Evolutionary conservation across 2,888 invertebrate species (phyloP), one percentile per base, ranked within the genome.

Genomic region (Stenolophus ochropezus): DNA sequence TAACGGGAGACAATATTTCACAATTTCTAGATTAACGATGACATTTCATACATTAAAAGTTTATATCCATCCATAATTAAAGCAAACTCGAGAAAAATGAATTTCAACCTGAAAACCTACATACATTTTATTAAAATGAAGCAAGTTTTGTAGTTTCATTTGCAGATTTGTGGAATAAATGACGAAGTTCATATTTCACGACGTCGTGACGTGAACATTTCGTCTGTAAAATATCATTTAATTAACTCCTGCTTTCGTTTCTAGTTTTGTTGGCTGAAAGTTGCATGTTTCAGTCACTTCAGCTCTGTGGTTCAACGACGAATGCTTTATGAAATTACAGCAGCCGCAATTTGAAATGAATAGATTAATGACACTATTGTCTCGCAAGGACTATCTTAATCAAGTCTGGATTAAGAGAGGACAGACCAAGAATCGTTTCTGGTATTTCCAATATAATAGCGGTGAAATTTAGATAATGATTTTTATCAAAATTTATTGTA

Each of bases 51-150:
- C 4, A 21, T 53, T 53, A 42, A 14, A 21, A 21, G 20, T 21
- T 56, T 5, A 56, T 21, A 16, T 18, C 1, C 51, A 14, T 18
- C 8, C 1, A 53, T 53, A 53, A 53, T 53, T 56, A 56, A 21
- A 56, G 11, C 21, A 21, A 20, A 56, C 20, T 56, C 56, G 20
- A 56, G 21, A 5, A 18, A 53, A 53, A 53, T 53, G 0, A 53
- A 58, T 58, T 58, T 58, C 21, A 21, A 58, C 23, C 58, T 58
- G 58, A 58, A 58, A 58, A 58, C 58, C 23, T 8, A 58, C 20
- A 58, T 21, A 20, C 21, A 58, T n/a, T 65, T 65, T 27, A 65
- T 65, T 65, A 6, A 65, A 65, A 65, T 65, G 25, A 65, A 65
- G 2, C 25, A 5, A n/a, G 14, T 18, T 21, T 11, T 65, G n/a